Percentiles rank a stretch among this genome's conserved stretches.
Evolutionary conservation across 2,113 vertebrate genomes (phyloP).

Genomic region (Corynorhinus townsendii): DNA sequence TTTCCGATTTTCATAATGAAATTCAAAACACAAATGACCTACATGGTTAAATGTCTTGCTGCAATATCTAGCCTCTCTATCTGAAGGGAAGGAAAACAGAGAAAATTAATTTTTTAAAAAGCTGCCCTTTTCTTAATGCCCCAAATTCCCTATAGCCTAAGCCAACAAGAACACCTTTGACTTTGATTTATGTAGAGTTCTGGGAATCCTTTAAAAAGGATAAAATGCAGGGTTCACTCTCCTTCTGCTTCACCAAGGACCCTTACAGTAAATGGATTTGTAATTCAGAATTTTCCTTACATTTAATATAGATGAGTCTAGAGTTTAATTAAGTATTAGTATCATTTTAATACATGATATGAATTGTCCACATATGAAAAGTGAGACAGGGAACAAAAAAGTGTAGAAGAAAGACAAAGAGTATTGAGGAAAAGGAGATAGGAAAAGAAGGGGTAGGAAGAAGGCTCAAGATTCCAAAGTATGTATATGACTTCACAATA

Average conservation of each 20-base stretch:
- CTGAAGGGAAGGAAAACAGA: not conserved
- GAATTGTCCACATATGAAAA: not conserved
- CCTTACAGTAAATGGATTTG: not conserved
- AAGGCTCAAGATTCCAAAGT: not conserved
- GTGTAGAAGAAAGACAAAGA: not conserved
- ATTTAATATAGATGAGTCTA: not conserved
- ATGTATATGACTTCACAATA: not conserved
- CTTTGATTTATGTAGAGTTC: conserved; percentile 5
- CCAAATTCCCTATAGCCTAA: not conserved
- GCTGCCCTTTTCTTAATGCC: not conserved
- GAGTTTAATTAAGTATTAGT: not conserved
- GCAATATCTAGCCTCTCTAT: not conserved
- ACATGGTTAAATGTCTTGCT: conserved; percentile 19
- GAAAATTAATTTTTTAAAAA: conserved; percentile 25
- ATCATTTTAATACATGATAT: not conserved
- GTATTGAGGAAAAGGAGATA: not conserved
- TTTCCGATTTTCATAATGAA: conserved; percentile 45
- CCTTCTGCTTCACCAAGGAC: not conserved
- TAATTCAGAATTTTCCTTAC: not conserved
- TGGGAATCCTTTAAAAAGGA: not conserved
- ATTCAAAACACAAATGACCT: conserved; percentile 41
- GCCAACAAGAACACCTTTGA: not conserved
- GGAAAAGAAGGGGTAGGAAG: not conserved
- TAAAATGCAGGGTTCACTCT: not conserved
- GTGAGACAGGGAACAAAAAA: not conserved